These are phyloP conservation scores for Propsilocerus akamusi DNA, from an alignment of 1,140 invertebrate genomes.

Conservation along the genomic window DNA sequence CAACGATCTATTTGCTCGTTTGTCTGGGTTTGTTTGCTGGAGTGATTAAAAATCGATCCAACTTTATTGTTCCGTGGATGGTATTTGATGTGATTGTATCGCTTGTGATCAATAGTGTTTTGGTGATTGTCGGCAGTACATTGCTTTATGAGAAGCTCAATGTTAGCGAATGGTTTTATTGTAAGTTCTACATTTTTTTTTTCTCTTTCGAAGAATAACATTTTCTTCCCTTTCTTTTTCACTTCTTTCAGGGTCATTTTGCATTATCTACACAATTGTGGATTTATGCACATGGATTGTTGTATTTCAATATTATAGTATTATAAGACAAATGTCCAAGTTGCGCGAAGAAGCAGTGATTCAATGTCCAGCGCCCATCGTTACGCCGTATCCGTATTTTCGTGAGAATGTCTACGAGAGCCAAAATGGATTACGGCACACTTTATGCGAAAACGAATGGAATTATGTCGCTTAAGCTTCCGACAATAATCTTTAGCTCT, in stretches of 20 bases:
- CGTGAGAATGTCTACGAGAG: not conserved
- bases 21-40: conserved; percentile 17
- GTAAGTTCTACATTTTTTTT: conserved; percentile 11
- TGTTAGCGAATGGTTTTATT: conserved; percentile 15
- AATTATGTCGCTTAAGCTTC: not conserved
- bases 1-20: conserved; percentile 15
- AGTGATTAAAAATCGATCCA: conserved; percentile 17
- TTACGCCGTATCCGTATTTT: not conserved
- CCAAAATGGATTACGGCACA: not conserved
- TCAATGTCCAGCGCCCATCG: conserved; percentile 13
- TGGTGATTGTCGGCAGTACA: conserved; percentile 16
- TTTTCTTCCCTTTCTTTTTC: not conserved
- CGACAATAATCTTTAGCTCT: no score
- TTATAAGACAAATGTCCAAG: conserved; percentile 19
- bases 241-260: conserved; percentile 13
- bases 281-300: conserved; percentile 20
- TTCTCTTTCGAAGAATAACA: not conserved
- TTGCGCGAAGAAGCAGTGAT: conserved; percentile 21
- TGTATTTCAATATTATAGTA: conserved; percentile 21
- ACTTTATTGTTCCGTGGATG: conserved; percentile 19
- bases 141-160: conserved; percentile 14
- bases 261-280: conserved; percentile 14
- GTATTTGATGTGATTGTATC: conserved; percentile 15
- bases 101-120: conserved; percentile 11
- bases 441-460: not conserved